A percentile compares a stretch with the other conserved stretches of the same genome.
Conservation (phyloP, 2,888 invertebrate genomes). For the Xestia c-nigrum region DNA sequence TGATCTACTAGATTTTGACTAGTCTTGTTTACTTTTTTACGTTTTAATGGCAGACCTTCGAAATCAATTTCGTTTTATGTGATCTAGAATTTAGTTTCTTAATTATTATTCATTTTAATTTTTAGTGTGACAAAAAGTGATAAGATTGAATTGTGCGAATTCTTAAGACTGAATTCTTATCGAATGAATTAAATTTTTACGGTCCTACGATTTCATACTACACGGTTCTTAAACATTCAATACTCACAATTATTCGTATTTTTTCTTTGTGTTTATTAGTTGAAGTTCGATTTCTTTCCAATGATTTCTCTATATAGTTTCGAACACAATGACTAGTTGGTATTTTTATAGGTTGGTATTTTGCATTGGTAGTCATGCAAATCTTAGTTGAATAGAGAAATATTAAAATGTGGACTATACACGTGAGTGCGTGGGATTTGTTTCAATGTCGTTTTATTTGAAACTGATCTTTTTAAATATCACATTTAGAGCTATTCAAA, state of each 20-base stretch:
- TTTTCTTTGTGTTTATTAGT: conserved; percentile 24
- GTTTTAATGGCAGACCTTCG: conserved; percentile 16
- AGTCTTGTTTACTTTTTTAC: conserved; percentile 30
- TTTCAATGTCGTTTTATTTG: conserved; percentile 48
- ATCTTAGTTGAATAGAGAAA: conserved; percentile 47
- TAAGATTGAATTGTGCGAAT: conserved; percentile 5
- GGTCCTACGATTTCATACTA: conserved; percentile 30
- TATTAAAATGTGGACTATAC: conserved; percentile 33
- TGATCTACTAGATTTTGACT: conserved; percentile 13
- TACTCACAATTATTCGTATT: conserved; percentile 24
- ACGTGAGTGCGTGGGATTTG: conserved; percentile 47
- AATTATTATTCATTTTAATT: conserved; percentile 10
- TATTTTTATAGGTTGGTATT: conserved; percentile 31
- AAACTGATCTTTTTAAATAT: conserved; percentile 46
- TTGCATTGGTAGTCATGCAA: conserved; percentile 42
- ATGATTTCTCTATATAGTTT: conserved; percentile 28
- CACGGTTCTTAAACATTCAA: conserved; percentile 31
- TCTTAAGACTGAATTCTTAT: conserved; percentile 15
- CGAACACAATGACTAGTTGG: conserved; percentile 26
- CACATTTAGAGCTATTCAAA: conserved; percentile 25
- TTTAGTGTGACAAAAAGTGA: conserved; percentile 13
- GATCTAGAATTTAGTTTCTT: neutral
- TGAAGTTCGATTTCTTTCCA: conserved; percentile 29
- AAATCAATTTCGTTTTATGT: conserved; percentile 16
- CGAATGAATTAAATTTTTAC: conserved; percentile 20